Base-by-base conservation (phyloP, 2,113 vertebrate species). In the Eolophus roseicapilla region DNA sequence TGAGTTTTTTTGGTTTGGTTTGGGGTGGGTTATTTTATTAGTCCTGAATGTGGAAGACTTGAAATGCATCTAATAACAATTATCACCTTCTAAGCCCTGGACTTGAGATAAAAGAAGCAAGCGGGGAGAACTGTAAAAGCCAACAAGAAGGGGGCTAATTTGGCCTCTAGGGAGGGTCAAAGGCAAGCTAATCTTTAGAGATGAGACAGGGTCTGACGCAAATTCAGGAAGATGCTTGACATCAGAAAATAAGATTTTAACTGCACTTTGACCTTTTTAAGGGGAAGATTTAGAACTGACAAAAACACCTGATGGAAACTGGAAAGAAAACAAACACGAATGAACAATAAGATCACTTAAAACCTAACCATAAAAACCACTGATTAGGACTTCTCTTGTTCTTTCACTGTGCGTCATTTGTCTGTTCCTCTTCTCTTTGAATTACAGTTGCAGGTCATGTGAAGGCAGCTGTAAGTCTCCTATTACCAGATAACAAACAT, bases 231-330 rank as follows among this genome's bases (percentile, higher is more conserved):
- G 37, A 35, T 74, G 9, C 14, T 65, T 91, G 68, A 57, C 50
- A 71, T 44, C 41, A 94, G 67, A 77, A 92, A 52, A 76, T 84
- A 87, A 94, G 69, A 91, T 89, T 83, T 92, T 71, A 81, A 62
- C 21, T 76, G 52, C 24, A 71, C 44, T 95, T 95, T 87, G 74
- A 49, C 77, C 74, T 91, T 86, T 68, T 52, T 23, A 75, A 33
- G 7, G 39, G 35, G 11, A 86, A 92, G 57, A 65, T 76, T 60
- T 73, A 71, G 53, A 92, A 69, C 37, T 43, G 52, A 69, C 11
- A 93, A 52, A 93, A 94, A 41, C 90, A 88, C 0, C 2, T 84
- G 88, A 87, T 33, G 31, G 80, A 79, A 93, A 92, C 46, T 64
- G 18, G 9, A 50, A 46, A 93, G 65, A 75, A 88, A 93, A 60